These are phyloP conservation scores for Anagrus nilaparvatae DNA, from an alignment of 1,140 invertebrate species.

Conservation along the genomic window DNA sequence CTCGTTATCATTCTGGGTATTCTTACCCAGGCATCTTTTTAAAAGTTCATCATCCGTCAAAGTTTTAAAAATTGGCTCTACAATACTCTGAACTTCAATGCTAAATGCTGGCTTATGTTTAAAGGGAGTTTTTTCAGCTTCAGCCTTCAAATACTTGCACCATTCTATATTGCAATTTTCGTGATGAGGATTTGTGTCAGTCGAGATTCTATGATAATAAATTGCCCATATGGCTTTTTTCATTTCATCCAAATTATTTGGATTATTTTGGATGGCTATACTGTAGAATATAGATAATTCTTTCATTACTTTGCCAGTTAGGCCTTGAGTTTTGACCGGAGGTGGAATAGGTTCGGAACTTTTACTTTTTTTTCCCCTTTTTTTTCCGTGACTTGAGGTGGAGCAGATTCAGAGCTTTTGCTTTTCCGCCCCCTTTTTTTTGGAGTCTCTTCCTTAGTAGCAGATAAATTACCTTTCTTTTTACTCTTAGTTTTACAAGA, in stretches of 20 bases:
- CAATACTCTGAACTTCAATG: not conserved
- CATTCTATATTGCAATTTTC: not conserved
- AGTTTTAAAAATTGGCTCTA: not conserved
- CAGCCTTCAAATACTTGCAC: slow-evolving; percentile 6
- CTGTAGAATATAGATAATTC: not conserved
- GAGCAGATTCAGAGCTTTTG: not conserved
- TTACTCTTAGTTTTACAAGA: not conserved
- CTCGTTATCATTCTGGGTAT: not conserved
- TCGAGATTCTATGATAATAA: slow-evolving; percentile 5
- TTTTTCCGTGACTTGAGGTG: not conserved
- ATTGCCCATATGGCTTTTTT: not conserved
- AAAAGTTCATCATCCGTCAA: not conserved
- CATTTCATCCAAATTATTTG: not conserved
- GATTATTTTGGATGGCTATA: not conserved
- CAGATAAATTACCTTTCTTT: not conserved
- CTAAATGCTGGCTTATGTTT: not conserved
- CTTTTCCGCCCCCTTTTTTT: not conserved
- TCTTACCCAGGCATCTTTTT: not conserved
- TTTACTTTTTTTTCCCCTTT: not conserved
- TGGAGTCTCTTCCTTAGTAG: not conserved
- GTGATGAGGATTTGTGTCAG: slow-evolving; percentile 2
- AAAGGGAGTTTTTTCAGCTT: not conserved
- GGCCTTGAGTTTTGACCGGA: slow-evolving; percentile 1
- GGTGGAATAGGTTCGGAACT: not conserved
- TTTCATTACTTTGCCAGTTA: not conserved